Percentiles rank a stretch among this genome's conserved stretches.
These are phyloP conservation scores for Phainopepla nitens DNA, from an alignment of 2,113 vertebrate genomes.

Conservation along the genomic window DNA sequence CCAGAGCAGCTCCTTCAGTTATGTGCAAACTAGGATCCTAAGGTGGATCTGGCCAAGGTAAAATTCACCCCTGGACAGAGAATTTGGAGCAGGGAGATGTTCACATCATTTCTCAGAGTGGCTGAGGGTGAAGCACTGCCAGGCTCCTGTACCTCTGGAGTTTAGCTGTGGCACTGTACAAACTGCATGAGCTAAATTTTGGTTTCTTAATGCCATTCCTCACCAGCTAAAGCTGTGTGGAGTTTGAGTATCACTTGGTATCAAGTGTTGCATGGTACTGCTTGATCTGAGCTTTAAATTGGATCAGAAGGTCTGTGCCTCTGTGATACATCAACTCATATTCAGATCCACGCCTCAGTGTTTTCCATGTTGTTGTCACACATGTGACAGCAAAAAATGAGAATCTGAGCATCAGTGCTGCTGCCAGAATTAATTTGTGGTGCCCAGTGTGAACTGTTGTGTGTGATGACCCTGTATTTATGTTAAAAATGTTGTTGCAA, in stretches of 20 bases:
- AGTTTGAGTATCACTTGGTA: neutral
- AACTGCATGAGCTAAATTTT: neutral
- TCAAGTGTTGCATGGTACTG: neutral
- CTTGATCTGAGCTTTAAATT: neutral
- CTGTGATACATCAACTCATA: neutral
- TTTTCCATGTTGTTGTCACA: constrained; percentile 18
- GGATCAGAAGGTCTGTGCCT: neutral
- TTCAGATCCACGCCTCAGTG: neutral
- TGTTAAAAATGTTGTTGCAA: neutral
- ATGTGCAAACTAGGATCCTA: neutral
- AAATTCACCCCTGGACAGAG: neutral
- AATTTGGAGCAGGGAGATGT: neutral
- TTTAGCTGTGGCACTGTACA: neutral
- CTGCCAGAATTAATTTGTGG: constrained; percentile 55
- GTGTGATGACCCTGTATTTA: neutral
- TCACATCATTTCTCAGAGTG: rapidly evolving
- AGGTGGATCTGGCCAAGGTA: neutral
- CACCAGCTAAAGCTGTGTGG: neutral
- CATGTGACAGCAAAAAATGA: constrained; percentile 53
- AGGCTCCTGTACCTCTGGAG: neutral
- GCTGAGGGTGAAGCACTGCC: neutral
- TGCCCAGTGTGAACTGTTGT: neutral
- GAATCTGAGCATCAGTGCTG: neutral
- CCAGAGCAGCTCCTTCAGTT: neutral
- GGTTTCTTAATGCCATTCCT: neutral